Evolutionary conservation across 2,797 vertebrate species (phyloP), one percentile per base, ranked within the genome.

Genomic region (Labroides dimidiatus): DNA sequence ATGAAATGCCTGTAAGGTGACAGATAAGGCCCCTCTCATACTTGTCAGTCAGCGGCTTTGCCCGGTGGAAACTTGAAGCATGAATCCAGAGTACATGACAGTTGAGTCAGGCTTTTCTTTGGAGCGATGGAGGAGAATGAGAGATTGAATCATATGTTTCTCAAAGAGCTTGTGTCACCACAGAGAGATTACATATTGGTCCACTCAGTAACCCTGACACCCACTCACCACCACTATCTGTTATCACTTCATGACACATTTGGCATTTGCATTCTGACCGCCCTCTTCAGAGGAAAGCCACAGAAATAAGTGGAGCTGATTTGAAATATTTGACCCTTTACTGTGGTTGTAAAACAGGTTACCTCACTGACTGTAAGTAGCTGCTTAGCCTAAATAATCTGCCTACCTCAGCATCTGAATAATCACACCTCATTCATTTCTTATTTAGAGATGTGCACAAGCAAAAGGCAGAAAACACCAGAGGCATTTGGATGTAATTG

Each of bases 1-100:
- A 91, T 85, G 77, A 84, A 87, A 86, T 72, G 81, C 64, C 89
- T 87, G 72, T 59, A 59, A 85, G 81, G 82, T 89, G 82, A 84
- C 75, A 88, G 86, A 90, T 89, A 88, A 88, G 69, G 66, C 49
- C 59, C 54, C 66, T 68, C 77, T 84, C 84, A 64, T 64, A 69
- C 75, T 82, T 79, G 82, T 90, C 89, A 86, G 75, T 89, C 85
- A 88, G 80, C 44, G 21, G 59, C 72, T 83, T 71, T 70, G 54
- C 59, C 72, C 60, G 4, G 24, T 82, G 66, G 72, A 81, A 85
- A 82, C 67, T 63, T 76, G 65, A 78, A 80, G 77, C 50, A 21
- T 75, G 67, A 66, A 86, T 86, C 82, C 60, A 50, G 75, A 72
- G 57, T 72, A 85, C 79, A 84, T 84, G 82, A 87, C 85, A 84